Base-by-base conservation (phyloP, 2,113 vertebrate species). In the Toxotes jaculatrix region DNA sequence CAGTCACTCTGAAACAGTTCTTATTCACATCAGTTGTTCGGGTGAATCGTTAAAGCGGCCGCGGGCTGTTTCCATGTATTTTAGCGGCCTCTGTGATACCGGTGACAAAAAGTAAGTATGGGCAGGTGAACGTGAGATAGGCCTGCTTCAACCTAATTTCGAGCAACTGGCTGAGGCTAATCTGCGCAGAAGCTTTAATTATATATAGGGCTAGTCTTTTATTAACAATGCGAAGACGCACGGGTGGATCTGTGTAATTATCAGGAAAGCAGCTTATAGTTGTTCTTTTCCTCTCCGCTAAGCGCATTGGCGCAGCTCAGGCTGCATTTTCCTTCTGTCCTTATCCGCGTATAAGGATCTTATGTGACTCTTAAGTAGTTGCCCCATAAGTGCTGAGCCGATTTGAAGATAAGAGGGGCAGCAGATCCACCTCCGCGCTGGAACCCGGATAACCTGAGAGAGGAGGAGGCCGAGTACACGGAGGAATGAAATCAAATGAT, bases 231-330 rank as follows among this genome's bases (percentile, higher is more conserved):
- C 71, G 75, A 88, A 88, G 89, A 93, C 59, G 84, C 87, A 70
- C 88, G 83, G 78, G 66, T 83, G 82, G 93, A 91, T 92, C 93
- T 88, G 89, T 93, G 95, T 95, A 95, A 95, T 96, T 95, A 93
- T 92, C 92, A 85, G 87, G 83, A 94, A 95, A 96, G 94, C 93
- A 64, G 89, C 86, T 95, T 91, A 92, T 4, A 85, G 73, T 70
- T 86, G 92, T 88, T 89, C 77, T 93, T 94, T 94, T 93, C 87
- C 68, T 93, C 88, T 84, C 45, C 31, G 88, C 38, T 95, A 95
- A 96, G 93, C 95, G 91, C 90, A 91, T 96, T 93, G 90, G 82
- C 79, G 89, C 43, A 89, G 88, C 90, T 92, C 88, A 87, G 76
- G 71, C 77, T 64, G 87, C 79, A 61, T 94, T 90, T 92, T 88